Evolutionary conservation across 2,113 vertebrate genomes (phyloP), one percentile per base, ranked within the genome.

Genomic region (Lepus europaeus): DNA sequence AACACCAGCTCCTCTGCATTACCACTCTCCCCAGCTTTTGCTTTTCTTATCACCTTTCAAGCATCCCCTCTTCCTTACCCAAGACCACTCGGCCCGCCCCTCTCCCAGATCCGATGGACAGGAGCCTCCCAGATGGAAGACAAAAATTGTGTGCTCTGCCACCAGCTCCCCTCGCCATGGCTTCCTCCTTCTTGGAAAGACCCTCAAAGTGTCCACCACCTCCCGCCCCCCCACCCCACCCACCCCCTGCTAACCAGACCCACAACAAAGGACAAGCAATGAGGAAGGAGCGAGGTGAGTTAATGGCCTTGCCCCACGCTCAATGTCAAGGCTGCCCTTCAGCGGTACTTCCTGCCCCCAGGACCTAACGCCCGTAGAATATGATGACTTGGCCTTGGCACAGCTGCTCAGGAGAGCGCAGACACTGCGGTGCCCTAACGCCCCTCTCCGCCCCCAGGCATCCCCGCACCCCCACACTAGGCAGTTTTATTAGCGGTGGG

Each of bases 341-440:
- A 20, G 6, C 45, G 66, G 6, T 10, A 11, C 16, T 17, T 31
- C 10, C 9, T 4, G 16, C 0, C 33, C 49, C 9, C 5, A 19
- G 72, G 23, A 76, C n/a, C 49, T 4, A 51, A 11, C 4, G 16
- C 39, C 53, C 61, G 59, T 29, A 23, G 11, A n/a, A 33, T 2
- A 31, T 6, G 45, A 19, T 19, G 23, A 51, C n/a, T 9, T 33
- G 29, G 16, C 11, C 23, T 20, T 76, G 69, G 68, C 16, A 20
- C 36, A 4, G 22, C 59, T 74, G 76, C 73, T 33, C 13, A 33
- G 36, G 74, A 73, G 8, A 82, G 31, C 80, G 25, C 59, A 69
- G 61, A 78, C 49, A 27, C 72, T 0, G 27, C 11, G 39, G 74
- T 1, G 5, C 20, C 36, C 10, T 27, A n/a, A 86, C 31, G 39